Conservation (phyloP, 2,888 invertebrate genomes). For the Clistopyga incitator region DNA sequence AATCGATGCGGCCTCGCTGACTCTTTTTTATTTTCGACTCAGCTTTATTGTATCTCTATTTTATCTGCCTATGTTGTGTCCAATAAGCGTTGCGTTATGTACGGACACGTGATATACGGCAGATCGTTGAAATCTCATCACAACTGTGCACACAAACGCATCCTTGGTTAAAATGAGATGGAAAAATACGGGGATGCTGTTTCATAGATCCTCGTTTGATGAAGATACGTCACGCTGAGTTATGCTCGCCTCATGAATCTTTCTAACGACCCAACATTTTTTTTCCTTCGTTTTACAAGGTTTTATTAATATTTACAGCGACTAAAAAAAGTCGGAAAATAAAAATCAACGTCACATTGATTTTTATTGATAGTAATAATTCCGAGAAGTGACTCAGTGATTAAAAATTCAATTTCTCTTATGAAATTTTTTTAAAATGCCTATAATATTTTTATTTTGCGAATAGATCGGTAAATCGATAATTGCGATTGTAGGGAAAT, state of each 20-base stretch:
- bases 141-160: background rate
- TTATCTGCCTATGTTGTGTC: background rate
- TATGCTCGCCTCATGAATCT: constrained; percentile 1
- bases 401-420: too few species aligned
- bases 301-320: background rate
- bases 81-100: constrained; percentile 8
- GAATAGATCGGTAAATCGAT: background rate
- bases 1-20: constrained; percentile 51
- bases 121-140: constrained; percentile 29
- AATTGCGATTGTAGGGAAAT: background rate
- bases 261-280: background rate
- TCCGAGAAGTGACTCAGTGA: too few species aligned
- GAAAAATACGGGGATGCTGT: constrained; percentile 13
- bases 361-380: too few species aligned
- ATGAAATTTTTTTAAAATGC: background rate
- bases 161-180: background rate
- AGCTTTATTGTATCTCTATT: background rate
- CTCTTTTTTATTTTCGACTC: constrained; percentile 3
- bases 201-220: constrained; percentile 29
- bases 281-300: constrained; percentile 4
- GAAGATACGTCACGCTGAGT: background rate
- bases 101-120: constrained; percentile 16
- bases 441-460: background rate
- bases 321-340: background rate
- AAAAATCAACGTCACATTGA: too few species aligned